Percentiles rank a stretch among this genome's conserved stretches.
Evolutionary conservation across 2,888 invertebrate genomes (phyloP).

Genomic region (Morpho achilles): DNA sequence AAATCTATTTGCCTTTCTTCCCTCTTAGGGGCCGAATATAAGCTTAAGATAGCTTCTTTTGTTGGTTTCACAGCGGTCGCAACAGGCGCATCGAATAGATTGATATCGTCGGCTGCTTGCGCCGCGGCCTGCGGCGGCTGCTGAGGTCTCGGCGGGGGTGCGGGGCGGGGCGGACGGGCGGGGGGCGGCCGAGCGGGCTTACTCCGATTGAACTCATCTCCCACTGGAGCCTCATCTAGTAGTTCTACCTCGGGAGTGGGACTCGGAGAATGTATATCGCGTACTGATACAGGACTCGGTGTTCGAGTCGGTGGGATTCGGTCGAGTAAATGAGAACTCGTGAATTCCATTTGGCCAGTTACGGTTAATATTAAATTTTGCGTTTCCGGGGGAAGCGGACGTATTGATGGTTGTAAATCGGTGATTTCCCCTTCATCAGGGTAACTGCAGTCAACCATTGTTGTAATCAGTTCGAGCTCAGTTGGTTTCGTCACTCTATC

Average conservation of each 20-base stretch:
- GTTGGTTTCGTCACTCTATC: conserved; percentile 56
- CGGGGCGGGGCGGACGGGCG: conserved; percentile 59
- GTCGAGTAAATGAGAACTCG: conserved; percentile 89
- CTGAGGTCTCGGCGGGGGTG: conserved; percentile 69
- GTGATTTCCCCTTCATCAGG: conserved; percentile 35
- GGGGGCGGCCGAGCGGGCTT: conserved; percentile 53
- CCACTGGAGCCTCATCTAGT: conserved; percentile 41
- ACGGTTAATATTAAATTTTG: conserved; percentile 92
- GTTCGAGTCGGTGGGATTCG: conserved; percentile 91
- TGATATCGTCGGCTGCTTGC: conserved; percentile 65
- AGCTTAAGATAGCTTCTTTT: conserved; percentile 80
- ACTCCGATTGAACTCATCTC: conserved; percentile 65
- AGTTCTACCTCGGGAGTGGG: conserved; percentile 85
- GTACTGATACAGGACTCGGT: conserved; percentile 91
- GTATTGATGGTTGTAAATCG: conserved; percentile 63
- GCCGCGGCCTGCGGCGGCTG: conserved; percentile 46
- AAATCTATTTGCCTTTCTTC: conserved; percentile 75
- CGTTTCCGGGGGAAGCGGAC: conserved; percentile 87
- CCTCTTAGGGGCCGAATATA: conserved; percentile 71
- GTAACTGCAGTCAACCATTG: conserved; percentile 44
- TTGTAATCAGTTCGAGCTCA: conserved; percentile 56
- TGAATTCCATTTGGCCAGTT: conserved; percentile 93
- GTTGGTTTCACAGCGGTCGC: conserved; percentile 72
- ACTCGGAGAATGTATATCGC: conserved; percentile 90
- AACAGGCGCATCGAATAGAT: conserved; percentile 79